Evolutionary conservation across 1,140 invertebrate species (phyloP).

Genomic region (Platyscapa corneri): DNA sequence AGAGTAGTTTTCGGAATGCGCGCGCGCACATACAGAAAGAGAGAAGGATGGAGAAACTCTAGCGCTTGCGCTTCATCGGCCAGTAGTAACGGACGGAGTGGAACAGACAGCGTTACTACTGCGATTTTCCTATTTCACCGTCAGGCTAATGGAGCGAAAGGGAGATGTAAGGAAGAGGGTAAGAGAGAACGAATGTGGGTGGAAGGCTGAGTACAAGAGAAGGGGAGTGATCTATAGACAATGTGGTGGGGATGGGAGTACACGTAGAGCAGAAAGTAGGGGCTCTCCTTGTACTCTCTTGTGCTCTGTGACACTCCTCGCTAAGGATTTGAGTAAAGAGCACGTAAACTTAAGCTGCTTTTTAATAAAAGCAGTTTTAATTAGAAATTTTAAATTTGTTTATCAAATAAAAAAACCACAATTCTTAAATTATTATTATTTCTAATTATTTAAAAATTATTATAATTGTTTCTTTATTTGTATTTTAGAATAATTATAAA

Average conservation of each 20-base stretch:
- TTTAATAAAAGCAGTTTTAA: background rate
- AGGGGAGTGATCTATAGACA: conserved; percentile 1
- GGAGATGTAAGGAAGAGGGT: conserved; percentile 13
- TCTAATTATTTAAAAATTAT: no score
- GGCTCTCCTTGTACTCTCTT: background rate
- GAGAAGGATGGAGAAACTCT: conserved; percentile 7
- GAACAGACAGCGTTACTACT: conserved; percentile 33
- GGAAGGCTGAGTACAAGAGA: background rate
- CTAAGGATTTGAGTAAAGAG: conserved; percentile 7
- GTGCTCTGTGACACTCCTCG: conserved; percentile 35
- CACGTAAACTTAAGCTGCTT: background rate
- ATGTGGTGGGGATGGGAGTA: background rate
- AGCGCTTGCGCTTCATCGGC: conserved; percentile 37
- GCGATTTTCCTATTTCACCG: conserved; percentile 43
- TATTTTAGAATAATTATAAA: no score
- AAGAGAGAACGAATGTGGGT: background rate
- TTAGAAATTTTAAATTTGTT: no score
- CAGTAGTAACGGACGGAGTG: conserved; percentile 49
- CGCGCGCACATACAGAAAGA: conserved; percentile 34
- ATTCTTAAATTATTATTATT: no score
- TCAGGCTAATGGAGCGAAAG: conserved; percentile 49
- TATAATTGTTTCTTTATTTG: no score
- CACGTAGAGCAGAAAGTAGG: background rate
- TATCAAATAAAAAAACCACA: no score
- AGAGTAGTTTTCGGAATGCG: background rate